Evolutionary conservation across 1,140 invertebrate species (phyloP), one percentile per base, ranked within the genome.

Genomic region (Paracyclopina nana): DNA sequence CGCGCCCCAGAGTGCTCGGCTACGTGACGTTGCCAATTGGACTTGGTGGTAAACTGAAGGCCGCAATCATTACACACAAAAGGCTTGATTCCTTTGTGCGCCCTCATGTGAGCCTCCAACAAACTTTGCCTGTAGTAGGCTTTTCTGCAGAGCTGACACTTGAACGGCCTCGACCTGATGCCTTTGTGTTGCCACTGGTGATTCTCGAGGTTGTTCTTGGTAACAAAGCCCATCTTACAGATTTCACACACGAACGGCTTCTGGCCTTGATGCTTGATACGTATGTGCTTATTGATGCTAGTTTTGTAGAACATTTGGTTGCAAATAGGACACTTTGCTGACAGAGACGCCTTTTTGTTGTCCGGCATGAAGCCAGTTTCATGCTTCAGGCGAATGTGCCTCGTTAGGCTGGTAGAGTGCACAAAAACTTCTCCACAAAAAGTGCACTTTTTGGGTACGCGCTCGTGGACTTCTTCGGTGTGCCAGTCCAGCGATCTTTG

Each of bases 181-280:
- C 76, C 77, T 12, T 78, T 78, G 63, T 88, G 84, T n/a, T 80
- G 82, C 82, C 82, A 87, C 50, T 77, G 75, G 65, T 88, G 84
- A 54, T 82, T 70, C 58, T 83, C 79, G 30, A 87, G 67, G 63
- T 87, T 88, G 79, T 81, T 84, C 64, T 84, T 84, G 31, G 82
- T 85, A 42, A 76, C 78, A 65, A 87, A 87, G 25, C 73, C 70
- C 60, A 84, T 85, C 54, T 77, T 80, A 65, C 84, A 87, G 26
- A 85, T 76, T 46, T 77, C 69, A 65, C 84, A 88, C 45, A 74
- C 68, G 65, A 74, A 81, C 5, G 79, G 79, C 44, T 75, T 74
- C 45, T 75, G 71, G 14, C 76, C 79, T 55, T 73, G 77, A 63
- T 83, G 79, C 22, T 55, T 59, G 22, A 77, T 80, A 1, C 72